These are phyloP conservation scores for Lucifuga dentata DNA, from an alignment of 2,113 vertebrate genomes.

Conservation along the genomic window DNA sequence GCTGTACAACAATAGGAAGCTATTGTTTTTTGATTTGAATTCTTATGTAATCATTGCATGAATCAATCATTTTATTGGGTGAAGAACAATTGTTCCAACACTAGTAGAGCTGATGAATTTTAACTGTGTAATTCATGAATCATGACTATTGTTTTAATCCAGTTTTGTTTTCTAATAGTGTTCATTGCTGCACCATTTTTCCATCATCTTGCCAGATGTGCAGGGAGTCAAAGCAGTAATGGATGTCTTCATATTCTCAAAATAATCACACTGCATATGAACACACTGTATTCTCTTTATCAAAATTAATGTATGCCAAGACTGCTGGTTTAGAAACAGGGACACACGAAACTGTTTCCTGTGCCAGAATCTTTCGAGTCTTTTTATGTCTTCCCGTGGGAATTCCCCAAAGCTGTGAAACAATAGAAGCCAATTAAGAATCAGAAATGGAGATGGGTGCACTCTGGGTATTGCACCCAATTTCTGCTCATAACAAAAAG, in stretches of 20 bases:
- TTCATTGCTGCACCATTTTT: too few relatives aligned
- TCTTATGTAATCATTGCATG: too few relatives aligned
- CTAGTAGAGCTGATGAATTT: too few relatives aligned
- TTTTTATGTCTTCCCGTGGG: conserved; percentile 51
- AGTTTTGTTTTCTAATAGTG: too few relatives aligned
- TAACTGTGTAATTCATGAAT: too few relatives aligned
- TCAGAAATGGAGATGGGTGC: conserved; percentile 28
- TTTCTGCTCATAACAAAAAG: conserved; percentile 37
- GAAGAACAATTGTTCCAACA: too few relatives aligned
- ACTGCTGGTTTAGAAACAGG: conserved; percentile 21
- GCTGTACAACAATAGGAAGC: too few relatives aligned
- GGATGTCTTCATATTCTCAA: not conserved
- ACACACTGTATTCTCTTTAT: not conserved
- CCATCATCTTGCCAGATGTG: too few relatives aligned
- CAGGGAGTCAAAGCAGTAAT: not conserved
- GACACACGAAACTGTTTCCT: conserved; percentile 28
- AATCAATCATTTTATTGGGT: too few relatives aligned
- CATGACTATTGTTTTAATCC: too few relatives aligned
- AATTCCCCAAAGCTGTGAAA: conserved; percentile 40
- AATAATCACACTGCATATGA: not conserved
- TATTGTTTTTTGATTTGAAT: too few relatives aligned
- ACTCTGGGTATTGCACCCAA: conserved; percentile 14
- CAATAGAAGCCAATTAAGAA: conserved; percentile 60
- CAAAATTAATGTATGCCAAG: conserved; percentile 11
- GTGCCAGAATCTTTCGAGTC: conserved; percentile 45